phyloP scores from a whole-genome alignment of 2,797 vertebrate genomes.

The Leuciscus waleckii region DNA sequence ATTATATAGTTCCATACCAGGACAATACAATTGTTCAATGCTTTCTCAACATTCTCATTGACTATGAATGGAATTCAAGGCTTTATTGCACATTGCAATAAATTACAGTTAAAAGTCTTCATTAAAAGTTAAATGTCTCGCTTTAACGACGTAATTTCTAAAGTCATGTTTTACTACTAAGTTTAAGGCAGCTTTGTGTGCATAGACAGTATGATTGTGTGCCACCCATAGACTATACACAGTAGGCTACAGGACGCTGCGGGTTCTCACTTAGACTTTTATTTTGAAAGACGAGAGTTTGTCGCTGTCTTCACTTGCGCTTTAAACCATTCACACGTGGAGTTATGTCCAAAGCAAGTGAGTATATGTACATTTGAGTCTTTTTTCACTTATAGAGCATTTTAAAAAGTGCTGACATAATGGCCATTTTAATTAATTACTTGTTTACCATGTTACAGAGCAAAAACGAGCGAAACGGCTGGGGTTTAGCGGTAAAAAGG shows the following conservation, averaged over 20 bases:
- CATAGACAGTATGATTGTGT: neutral
- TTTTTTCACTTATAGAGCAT: neutral
- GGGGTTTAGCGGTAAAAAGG: constrained; percentile 76
- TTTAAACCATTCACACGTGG: constrained; percentile 66
- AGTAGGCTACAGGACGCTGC: too few relatives aligned
- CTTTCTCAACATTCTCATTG: neutral
- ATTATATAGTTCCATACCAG: neutral
- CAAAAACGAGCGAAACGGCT: constrained; percentile 80
- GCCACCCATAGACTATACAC: neutral
- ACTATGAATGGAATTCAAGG: neutral
- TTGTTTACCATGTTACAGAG: constrained; percentile 67
- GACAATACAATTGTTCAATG: neutral
- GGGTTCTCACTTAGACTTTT: constrained; percentile 31
- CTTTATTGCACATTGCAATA: neutral
- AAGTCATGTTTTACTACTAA: neutral
- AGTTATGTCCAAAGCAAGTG: constrained; percentile 80
- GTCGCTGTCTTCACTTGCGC: constrained; percentile 23
- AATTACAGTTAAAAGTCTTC: neutral
- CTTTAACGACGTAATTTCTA: neutral
- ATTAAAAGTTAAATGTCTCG: neutral
- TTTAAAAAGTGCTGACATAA: neutral
- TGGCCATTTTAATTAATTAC: neutral
- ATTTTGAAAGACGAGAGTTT: constrained; percentile 62
- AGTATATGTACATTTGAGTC: constrained; percentile 49
- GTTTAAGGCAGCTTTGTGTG: neutral